Percentiles rank a stretch among this genome's conserved stretches.
These are phyloP conservation scores for Gallinago nigripennis DNA, from an alignment of 2,797 vertebrate genomes.

Conservation along the genomic window DNA sequence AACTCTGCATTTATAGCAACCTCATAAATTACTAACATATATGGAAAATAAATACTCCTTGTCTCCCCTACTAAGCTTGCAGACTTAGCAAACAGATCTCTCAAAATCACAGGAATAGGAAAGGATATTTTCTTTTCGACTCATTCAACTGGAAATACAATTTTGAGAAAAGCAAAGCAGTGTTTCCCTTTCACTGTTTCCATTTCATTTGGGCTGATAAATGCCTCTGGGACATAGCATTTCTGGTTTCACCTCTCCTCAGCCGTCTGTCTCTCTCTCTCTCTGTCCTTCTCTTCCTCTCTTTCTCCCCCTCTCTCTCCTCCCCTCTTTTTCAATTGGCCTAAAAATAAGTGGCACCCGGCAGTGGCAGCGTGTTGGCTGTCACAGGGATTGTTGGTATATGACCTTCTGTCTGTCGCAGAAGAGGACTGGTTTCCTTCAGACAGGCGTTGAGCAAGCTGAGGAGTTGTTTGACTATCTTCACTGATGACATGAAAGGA, in stretches of 20 bases:
- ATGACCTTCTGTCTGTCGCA: not conserved
- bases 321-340: not conserved
- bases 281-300: not conserved
- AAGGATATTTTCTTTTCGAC: conserved; percentile 53
- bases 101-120: conserved; percentile 52
- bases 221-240: conserved; percentile 49
- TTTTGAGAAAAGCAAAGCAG: conserved; percentile 71
- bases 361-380: not conserved
- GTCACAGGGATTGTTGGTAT: not conserved
- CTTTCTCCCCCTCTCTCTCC: not conserved
- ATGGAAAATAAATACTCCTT: conserved; percentile 58
- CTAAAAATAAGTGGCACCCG: not conserved
- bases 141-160: conserved; percentile 66
- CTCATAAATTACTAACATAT: conserved; percentile 51
- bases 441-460: not conserved
- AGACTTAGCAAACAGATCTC: conserved; percentile 61
- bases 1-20: conserved; percentile 50
- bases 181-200: conserved; percentile 67
- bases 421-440: not conserved
- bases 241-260: conserved; percentile 47
- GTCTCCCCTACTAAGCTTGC: conserved; percentile 35
- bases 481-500: not conserved
- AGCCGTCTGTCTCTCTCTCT: not conserved
- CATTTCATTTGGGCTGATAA: conserved; percentile 65
- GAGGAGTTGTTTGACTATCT: not conserved